These are phyloP conservation scores for Mythimna impura DNA, from an alignment of 2,888 invertebrate genomes.

Conservation along the genomic window DNA sequence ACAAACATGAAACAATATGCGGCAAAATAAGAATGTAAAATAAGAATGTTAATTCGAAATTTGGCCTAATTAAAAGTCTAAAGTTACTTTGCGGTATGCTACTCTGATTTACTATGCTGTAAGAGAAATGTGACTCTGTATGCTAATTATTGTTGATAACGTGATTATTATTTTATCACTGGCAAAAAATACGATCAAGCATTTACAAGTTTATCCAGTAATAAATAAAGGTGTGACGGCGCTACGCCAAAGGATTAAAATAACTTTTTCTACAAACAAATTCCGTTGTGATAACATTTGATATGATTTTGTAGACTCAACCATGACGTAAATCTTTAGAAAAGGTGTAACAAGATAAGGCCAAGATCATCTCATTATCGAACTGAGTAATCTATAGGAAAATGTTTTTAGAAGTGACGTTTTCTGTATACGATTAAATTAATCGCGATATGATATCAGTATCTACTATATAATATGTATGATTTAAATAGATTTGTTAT, in stretches of 20 bases:
- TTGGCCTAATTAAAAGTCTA: slow-evolving; percentile 56
- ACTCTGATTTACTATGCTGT: slow-evolving; percentile 37
- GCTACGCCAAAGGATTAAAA: slow-evolving; percentile 73
- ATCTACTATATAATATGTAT: background rate
- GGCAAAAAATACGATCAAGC: slow-evolving; percentile 54
- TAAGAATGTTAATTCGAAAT: slow-evolving; percentile 49
- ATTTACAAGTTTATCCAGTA: slow-evolving; percentile 66
- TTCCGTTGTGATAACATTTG: slow-evolving; percentile 74
- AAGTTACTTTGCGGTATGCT: slow-evolving; percentile 34
- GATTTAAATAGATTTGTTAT: slow-evolving; percentile 20
- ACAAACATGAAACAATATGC: slow-evolving; percentile 24
- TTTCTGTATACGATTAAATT: slow-evolving; percentile 30
- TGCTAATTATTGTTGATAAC: slow-evolving; percentile 41
- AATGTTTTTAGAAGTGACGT: slow-evolving; percentile 23
- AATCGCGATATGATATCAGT: slow-evolving; percentile 8
- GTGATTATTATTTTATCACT: slow-evolving; percentile 42
- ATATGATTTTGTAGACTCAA: slow-evolving; percentile 67
- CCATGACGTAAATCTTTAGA: slow-evolving; percentile 49
- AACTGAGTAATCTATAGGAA: slow-evolving; percentile 29
- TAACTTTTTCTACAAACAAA: slow-evolving; percentile 78
- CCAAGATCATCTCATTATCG: slow-evolving; percentile 51
- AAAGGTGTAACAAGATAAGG: slow-evolving; percentile 32
- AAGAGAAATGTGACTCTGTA: slow-evolving; percentile 51
- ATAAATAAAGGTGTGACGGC: slow-evolving; percentile 70
- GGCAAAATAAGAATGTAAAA: slow-evolving; percentile 10